phyloP scores from a whole-genome alignment of 2,113 vertebrate genomes.

The Neotragus moschatus region DNA sequence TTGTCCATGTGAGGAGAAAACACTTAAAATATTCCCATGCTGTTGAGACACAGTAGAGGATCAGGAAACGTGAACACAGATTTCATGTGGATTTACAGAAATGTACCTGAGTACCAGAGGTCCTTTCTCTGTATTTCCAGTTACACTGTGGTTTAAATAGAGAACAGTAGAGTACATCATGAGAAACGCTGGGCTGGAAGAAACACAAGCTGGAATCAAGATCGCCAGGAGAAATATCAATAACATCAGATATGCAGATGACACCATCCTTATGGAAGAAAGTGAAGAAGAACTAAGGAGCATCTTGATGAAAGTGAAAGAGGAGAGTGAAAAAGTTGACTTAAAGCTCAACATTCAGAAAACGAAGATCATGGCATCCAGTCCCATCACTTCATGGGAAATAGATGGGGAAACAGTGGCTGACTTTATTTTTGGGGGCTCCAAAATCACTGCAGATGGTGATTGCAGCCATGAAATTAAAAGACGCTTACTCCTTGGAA shows the following conservation, averaged over 20 bases:
- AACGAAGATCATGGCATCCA: accelerated
- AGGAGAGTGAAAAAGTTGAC: neutral
- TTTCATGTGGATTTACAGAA: neutral
- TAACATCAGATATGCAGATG: neutral
- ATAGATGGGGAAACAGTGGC: neutral
- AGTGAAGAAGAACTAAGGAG: neutral
- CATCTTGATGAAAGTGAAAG: neutral
- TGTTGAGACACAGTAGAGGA: neutral
- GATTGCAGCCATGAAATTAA: too few relatives aligned
- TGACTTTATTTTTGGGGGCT: accelerated
- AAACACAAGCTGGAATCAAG: neutral
- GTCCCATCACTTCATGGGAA: neutral
- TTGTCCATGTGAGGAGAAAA: neutral
- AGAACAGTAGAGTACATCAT: neutral
- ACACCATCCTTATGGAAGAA: neutral
- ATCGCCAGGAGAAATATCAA: neutral
- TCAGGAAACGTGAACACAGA: neutral
- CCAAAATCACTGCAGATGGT: too few relatives aligned
- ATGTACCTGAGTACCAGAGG: neutral
- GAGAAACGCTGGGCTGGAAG: accelerated
- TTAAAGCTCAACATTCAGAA: neutral
- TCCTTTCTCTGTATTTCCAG: neutral
- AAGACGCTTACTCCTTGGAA: too few relatives aligned
- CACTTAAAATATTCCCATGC: neutral
- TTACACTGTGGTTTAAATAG: neutral